Evolutionary conservation across 1,140 invertebrate species (phyloP).

Genomic region (Calephelis virginiensis): DNA sequence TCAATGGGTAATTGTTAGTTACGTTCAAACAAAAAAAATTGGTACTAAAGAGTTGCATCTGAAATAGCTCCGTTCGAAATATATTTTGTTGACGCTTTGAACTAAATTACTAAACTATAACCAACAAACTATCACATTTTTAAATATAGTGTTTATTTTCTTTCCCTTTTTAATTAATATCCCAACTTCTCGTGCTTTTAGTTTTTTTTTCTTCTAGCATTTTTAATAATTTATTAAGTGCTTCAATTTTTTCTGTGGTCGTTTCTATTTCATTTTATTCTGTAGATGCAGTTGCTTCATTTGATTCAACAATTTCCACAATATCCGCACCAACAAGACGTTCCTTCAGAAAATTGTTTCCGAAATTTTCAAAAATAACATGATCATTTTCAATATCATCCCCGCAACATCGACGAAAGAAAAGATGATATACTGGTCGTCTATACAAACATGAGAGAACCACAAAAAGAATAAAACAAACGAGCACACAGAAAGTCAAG

Average conservation of each 20-base stretch:
- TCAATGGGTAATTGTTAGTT: too few relatives aligned
- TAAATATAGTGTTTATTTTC: too few relatives aligned
- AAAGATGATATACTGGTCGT: constrained; percentile 49
- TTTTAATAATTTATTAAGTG: neutral
- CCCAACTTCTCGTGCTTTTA: too few relatives aligned
- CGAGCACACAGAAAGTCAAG: constrained; percentile 60
- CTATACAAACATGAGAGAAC: constrained; percentile 55
- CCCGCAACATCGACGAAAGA: constrained; percentile 57
- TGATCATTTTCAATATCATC: constrained; percentile 62
- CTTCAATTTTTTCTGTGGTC: neutral
- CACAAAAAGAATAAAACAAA: constrained; percentile 48
- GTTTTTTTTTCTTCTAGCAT: too few relatives aligned
- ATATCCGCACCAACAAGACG: constrained; percentile 44
- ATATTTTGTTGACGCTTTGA: too few relatives aligned
- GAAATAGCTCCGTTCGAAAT: too few relatives aligned
- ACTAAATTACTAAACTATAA: too few relatives aligned
- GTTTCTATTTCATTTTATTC: neutral
- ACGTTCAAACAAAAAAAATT: too few relatives aligned
- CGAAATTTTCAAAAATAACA: constrained; percentile 51
- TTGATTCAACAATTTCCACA: constrained; percentile 31
- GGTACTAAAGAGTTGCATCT: too few relatives aligned
- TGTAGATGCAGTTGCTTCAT: neutral
- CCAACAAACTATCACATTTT: too few relatives aligned
- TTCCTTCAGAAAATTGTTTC: constrained; percentile 54
- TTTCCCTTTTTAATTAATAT: too few relatives aligned